Evolutionary conservation across 2,888 invertebrate genomes (phyloP).

Genomic region (Rhabditophanes sp.): DNA sequence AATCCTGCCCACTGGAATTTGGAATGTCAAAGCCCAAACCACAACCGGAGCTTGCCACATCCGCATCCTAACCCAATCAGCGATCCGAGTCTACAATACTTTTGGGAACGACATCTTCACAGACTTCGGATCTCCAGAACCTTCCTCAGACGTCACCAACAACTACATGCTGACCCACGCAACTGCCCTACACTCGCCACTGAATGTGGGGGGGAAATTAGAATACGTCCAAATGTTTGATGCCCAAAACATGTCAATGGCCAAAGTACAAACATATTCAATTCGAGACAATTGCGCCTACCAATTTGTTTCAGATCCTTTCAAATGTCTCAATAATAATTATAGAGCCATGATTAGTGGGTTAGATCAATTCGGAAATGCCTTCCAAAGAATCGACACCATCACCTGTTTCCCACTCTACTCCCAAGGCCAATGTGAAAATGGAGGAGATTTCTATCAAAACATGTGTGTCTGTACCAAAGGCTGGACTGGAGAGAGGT

Average conservation of each 20-base stretch:
- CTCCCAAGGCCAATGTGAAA: conserved; percentile 23
- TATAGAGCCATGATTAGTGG: conserved; percentile 12
- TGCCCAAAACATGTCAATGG: conserved; percentile 11
- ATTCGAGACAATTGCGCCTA: conserved; percentile 16
- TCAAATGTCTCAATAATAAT: conserved; percentile 12
- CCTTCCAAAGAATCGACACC: conserved; percentile 25
- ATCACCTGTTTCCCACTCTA: too few relatives aligned
- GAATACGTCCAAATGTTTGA: conserved; percentile 24
- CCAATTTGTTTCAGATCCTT: conserved; percentile 18
- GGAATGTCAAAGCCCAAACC: conserved; percentile 15
- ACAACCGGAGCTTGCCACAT: conserved; percentile 7
- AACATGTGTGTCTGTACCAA: conserved; percentile 13
- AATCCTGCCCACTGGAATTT: conserved; percentile 18
- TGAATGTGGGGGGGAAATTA: conserved; percentile 5
- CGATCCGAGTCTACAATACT: conserved; percentile 1
- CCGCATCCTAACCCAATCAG: conserved; percentile 2
- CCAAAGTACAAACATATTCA: conserved; percentile 8
- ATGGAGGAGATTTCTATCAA: conserved; percentile 18
- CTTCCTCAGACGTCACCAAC: conserved; percentile 6
- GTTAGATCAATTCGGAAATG: conserved; percentile 19
- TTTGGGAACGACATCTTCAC: conserved; percentile 3
- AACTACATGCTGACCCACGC: conserved; percentile 19
- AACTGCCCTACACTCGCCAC: conserved; percentile 5
- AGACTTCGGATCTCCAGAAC: conserved; percentile 11
- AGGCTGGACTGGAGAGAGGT: conserved; percentile 10